These are phyloP conservation scores for Vespertilio murinus DNA, from an alignment of 2,797 vertebrate species.

Conservation along the genomic window DNA sequence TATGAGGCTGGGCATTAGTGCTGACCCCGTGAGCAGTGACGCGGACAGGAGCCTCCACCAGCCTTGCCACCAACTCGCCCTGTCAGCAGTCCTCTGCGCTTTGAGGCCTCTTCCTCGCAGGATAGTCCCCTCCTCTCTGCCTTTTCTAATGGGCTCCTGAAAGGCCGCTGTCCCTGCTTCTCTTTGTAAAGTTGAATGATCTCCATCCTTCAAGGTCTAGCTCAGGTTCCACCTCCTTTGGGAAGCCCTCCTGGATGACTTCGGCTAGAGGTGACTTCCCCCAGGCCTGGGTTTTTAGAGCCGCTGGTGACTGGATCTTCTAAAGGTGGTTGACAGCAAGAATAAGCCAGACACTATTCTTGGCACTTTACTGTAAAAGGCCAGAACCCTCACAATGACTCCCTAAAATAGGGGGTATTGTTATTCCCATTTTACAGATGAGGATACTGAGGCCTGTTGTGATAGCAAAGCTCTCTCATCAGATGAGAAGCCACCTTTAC, in stretches of 20 bases:
- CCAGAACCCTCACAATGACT: neutral
- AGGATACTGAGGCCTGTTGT: neutral
- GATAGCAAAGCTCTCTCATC: neutral
- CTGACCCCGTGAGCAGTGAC: rapidly evolving
- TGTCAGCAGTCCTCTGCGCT: neutral
- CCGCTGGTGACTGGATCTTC: neutral
- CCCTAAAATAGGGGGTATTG: neutral
- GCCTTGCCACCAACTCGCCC: no score
- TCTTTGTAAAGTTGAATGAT: neutral
- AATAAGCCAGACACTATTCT: neutral
- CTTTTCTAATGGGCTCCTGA: neutral
- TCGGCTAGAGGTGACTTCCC: neutral
- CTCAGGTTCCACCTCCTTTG: neutral
- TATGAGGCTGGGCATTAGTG: neutral
- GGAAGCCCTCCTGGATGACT: neutral
- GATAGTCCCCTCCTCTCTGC: neutral
- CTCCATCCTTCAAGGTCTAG: neutral
- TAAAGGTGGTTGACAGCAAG: neutral
- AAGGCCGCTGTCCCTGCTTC: neutral
- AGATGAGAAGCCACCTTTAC: neutral
- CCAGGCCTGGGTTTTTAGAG: neutral
- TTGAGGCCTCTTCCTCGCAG: neutral
- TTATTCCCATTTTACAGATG: neutral
- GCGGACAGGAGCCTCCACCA: neutral
- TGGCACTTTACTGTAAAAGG: neutral